These are phyloP conservation scores for Sprattus sprattus DNA, from an alignment of 2,113 vertebrate species.

Conservation along the genomic window DNA sequence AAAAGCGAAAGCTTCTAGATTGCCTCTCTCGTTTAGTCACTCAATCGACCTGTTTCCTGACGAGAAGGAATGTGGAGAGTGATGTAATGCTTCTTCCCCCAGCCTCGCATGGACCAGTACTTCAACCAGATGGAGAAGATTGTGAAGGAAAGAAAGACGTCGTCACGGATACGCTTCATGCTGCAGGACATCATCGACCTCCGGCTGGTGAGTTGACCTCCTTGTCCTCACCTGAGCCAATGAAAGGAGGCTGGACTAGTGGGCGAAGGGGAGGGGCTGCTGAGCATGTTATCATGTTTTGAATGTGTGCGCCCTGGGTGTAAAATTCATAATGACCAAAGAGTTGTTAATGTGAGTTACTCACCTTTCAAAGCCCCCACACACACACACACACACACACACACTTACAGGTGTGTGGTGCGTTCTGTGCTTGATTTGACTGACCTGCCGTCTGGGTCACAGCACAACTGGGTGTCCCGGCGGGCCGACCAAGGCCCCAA, in stretches of 20 bases:
- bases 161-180: conserved; percentile 96
- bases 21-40: neutral
- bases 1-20: neutral
- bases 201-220: conserved; percentile 80
- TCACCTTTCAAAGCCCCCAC: no score
- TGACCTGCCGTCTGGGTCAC: neutral
- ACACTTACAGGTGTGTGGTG: neutral
- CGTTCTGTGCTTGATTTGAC: neutral
- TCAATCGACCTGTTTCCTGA: neutral
- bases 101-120: conserved; percentile 99
- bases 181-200: conserved; percentile 94
- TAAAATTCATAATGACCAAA: no score
- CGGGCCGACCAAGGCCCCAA: conserved; percentile 95
- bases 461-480: conserved; percentile 96
- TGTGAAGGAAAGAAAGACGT: conserved; percentile 96
- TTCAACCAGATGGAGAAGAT: conserved; percentile 99
- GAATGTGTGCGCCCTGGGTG: no score
- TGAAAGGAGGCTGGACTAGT: neutral
- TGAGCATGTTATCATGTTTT: no score
- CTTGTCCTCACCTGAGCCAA: neutral
- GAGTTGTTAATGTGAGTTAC: no score
- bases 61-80: neutral
- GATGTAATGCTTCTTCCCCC: neutral
- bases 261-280: no score
- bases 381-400: neutral